Percentiles rank a stretch among this genome's conserved stretches.
These are phyloP conservation scores for Tuberolachnus salignus DNA, from an alignment of 2,888 invertebrate genomes.

Conservation along the genomic window DNA sequence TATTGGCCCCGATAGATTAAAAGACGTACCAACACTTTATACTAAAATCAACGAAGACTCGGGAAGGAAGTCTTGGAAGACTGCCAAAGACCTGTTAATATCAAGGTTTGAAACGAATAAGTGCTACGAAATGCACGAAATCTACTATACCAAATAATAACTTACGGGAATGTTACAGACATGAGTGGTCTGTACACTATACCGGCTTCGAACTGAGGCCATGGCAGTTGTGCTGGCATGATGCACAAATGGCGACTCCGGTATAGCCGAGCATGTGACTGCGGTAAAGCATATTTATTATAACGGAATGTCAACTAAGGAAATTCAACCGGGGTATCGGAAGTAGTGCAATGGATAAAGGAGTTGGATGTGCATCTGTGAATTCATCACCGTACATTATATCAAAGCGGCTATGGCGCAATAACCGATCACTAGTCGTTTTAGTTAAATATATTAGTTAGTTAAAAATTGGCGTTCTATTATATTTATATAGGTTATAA, in stretches of 20 bases:
- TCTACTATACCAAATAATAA: slow-evolving; percentile 23
- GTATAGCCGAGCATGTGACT: slow-evolving; percentile 7
- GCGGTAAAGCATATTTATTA: not conserved
- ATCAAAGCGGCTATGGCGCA: no score
- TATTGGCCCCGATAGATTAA: slow-evolving; percentile 11
- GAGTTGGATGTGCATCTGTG: not conserved
- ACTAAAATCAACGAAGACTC: no score
- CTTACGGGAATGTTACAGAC: slow-evolving; percentile 27
- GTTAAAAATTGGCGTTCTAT: no score
- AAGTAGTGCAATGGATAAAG: not conserved
- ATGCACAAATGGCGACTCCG: slow-evolving; percentile 21
- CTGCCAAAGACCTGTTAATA: slow-evolving; percentile 2
- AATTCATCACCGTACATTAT: no score
- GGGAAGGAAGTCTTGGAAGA: slow-evolving; percentile 27
- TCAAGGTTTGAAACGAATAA: slow-evolving; percentile 19
- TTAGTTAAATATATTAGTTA: no score
- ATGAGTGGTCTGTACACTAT: slow-evolving; percentile 26
- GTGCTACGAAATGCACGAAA: slow-evolving; percentile 7
- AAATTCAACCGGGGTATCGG: not conserved
- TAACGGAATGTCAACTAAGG: not conserved
- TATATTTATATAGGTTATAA: no score
- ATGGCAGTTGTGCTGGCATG: slow-evolving; percentile 1
- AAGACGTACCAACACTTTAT: no score
- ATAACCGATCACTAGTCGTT: no score
- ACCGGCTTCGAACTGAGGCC: slow-evolving; percentile 11